Conservation (phyloP, 2,888 invertebrate species). For the Pelosia muscerda region DNA sequence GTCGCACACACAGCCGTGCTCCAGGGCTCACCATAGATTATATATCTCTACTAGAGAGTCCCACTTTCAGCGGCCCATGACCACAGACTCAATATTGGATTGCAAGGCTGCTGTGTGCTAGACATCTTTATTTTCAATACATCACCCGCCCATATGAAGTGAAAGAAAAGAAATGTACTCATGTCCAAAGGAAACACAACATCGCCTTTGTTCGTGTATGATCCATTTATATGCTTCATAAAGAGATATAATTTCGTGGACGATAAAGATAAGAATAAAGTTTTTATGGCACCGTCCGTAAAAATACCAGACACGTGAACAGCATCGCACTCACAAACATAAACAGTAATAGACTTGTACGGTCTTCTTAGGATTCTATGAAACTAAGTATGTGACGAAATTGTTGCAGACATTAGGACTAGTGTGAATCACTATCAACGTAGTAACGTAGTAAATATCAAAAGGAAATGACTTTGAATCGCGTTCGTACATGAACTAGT, state of each 20-base stretch:
- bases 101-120: too few species aligned
- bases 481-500: too few species aligned
- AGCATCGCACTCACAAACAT: not conserved
- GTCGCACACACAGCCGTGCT: too few species aligned
- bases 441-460: not conserved
- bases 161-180: not conserved
- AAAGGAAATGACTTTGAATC: not conserved
- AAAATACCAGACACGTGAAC: conserved; percentile 6
- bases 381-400: not conserved
- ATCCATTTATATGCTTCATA: not conserved
- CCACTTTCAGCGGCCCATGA: too few species aligned
- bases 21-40: too few species aligned
- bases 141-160: too few species aligned
- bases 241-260: conserved; percentile 3
- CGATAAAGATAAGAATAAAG: conserved; percentile 9
- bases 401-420: not conserved
- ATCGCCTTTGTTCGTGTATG: not conserved
- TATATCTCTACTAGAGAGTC: too few species aligned
- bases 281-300: conserved; percentile 2
- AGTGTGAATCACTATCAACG: too few species aligned
- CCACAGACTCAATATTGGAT: too few species aligned
- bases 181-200: not conserved
- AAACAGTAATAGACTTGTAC: not conserved
- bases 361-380: not conserved
- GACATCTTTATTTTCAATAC: too few species aligned